A percentile compares a stretch with the other conserved stretches of the same genome.
phyloP scores from a whole-genome alignment of 2,113 vertebrate genomes.

The Penelope pileata region DNA sequence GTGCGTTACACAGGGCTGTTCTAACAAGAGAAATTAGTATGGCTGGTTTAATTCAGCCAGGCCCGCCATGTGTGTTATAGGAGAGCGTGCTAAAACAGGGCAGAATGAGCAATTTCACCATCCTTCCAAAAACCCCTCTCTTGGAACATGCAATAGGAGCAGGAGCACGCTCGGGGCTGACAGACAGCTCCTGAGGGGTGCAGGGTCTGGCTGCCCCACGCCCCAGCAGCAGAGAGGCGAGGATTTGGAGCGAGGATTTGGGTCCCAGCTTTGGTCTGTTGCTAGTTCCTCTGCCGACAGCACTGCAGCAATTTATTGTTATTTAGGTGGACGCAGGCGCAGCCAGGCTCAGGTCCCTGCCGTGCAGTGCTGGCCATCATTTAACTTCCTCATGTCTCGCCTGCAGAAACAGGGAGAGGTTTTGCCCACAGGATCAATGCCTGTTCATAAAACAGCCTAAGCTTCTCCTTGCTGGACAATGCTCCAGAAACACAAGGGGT shows the following conservation, averaged over 20 bases:
- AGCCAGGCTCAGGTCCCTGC: background rate
- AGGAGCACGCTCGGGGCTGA: background rate
- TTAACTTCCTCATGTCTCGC: background rate
- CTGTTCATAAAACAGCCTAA: background rate
- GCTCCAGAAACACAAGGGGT: background rate
- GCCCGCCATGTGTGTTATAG: constrained; percentile 56
- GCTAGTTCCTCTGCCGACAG: background rate
- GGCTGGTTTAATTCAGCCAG: constrained; percentile 65
- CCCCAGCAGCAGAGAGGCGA: background rate
- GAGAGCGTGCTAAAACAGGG: background rate
- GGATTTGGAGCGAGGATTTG: background rate
- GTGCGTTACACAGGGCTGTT: constrained; percentile 37
- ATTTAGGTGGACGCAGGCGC: background rate
- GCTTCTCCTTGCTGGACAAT: background rate
- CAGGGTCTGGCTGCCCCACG: background rate
- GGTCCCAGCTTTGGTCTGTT: background rate
- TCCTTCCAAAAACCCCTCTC: background rate
- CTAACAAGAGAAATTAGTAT: constrained; percentile 60
- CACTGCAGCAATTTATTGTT: background rate
- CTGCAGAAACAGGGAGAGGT: background rate
- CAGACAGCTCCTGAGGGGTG: background rate
- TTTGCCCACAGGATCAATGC: background rate
- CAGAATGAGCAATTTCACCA: background rate
- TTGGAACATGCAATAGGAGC: background rate
- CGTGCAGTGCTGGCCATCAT: background rate